Percentiles rank a stretch among this genome's conserved stretches.
Conservation (phyloP, 2,888 invertebrate species). For the Netelia fuscicornis region DNA sequence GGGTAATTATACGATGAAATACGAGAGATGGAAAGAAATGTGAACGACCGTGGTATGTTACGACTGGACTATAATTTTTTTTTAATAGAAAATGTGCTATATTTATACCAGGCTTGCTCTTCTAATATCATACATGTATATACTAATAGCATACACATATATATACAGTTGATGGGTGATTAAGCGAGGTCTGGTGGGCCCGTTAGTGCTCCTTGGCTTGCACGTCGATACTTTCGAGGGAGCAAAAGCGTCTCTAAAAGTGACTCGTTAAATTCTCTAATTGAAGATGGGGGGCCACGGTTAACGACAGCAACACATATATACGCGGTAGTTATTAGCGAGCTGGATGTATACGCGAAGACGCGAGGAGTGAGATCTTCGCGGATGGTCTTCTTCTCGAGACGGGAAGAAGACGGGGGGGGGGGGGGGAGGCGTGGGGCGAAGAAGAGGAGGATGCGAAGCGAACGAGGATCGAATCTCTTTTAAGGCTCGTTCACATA, state of each 20-base stretch:
- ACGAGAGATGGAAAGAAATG: slow-evolving; percentile 14
- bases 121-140: not conserved
- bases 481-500: slow-evolving; percentile 43
- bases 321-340: slow-evolving; percentile 70
- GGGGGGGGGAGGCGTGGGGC: slow-evolving; percentile 47
- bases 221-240: slow-evolving; percentile 46
- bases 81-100: not conserved
- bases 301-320: slow-evolving; percentile 50
- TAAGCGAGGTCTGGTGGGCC: slow-evolving; percentile 4
- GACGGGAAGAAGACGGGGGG: slow-evolving; percentile 45
- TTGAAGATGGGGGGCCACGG: slow-evolving; percentile 59
- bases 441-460: slow-evolving; percentile 56
- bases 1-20: slow-evolving; percentile 45
- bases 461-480: slow-evolving; percentile 38
- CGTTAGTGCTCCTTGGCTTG: slow-evolving; percentile 45
- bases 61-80: slow-evolving; percentile 32
- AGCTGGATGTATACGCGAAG: slow-evolving; percentile 70
- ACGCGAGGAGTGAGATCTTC: slow-evolving; percentile 46
- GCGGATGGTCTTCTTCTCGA: slow-evolving; percentile 17
- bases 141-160: slow-evolving; percentile 2
- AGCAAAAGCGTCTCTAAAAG: slow-evolving; percentile 61
- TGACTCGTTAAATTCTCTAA: slow-evolving; percentile 72
- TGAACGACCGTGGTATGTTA: slow-evolving; percentile 45
- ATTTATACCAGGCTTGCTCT: not conserved
- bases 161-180: slow-evolving; percentile 27